Evolutionary conservation across 1,140 invertebrate genomes (phyloP).

Genomic region (Drosophila punjabiensis): DNA sequence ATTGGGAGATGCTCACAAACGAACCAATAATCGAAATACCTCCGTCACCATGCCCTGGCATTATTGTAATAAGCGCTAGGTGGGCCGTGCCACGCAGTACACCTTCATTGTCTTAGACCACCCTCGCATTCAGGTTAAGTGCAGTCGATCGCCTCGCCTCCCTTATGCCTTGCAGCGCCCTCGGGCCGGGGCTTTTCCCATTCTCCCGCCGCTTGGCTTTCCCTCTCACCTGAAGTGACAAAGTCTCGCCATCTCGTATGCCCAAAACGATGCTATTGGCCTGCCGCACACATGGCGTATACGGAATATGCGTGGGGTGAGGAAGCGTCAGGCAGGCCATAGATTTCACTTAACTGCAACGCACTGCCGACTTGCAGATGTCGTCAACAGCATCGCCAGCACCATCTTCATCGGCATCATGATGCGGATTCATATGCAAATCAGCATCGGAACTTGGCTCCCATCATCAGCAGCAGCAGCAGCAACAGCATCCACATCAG

Average conservation of each 20-base stretch:
- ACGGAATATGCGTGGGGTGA: constrained; percentile 39
- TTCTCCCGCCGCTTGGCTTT: constrained; percentile 15
- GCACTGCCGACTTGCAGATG: constrained; percentile 54
- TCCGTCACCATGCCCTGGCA: neutral
- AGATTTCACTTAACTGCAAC: constrained; percentile 73
- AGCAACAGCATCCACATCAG: neutral
- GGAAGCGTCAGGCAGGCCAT: constrained; percentile 43
- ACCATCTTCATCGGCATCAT: constrained; percentile 61
- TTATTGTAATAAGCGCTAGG: constrained; percentile 14
- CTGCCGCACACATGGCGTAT: constrained; percentile 63
- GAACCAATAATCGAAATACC: neutral
- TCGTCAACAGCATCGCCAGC: constrained; percentile 53
- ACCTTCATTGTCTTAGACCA: constrained; percentile 12
- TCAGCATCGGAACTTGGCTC: constrained; percentile 63
- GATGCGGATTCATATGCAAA: constrained; percentile 79
- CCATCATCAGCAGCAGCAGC: constrained; percentile 10
- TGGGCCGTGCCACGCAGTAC: constrained; percentile 1
- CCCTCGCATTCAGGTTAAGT: constrained; percentile 11
- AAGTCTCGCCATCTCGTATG: constrained; percentile 46
- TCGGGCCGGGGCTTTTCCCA: neutral
- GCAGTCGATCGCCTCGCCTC: constrained; percentile 39
- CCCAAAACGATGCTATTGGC: constrained; percentile 46
- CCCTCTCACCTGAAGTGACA: constrained; percentile 54
- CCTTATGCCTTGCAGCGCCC: neutral
- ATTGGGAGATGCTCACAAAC: neutral